Evolutionary conservation across 2,113 vertebrate genomes (phyloP).

Genomic region (Alethe castanea): DNA sequence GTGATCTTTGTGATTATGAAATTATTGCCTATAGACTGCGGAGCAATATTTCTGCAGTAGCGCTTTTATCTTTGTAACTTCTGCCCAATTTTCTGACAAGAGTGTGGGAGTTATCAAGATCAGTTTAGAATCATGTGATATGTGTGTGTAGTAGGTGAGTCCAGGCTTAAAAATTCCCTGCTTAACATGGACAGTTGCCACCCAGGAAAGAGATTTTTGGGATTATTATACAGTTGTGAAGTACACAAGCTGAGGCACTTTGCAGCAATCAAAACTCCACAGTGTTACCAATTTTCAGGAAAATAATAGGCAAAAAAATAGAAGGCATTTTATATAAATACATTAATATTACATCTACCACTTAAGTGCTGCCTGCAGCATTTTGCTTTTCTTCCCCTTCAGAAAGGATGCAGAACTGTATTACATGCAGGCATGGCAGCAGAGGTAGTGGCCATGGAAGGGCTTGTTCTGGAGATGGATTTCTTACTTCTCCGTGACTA

Average conservation of each 20-base stretch:
- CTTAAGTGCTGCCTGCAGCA: rapidly evolving
- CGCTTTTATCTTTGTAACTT: neutral
- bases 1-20: neutral
- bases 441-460: neutral
- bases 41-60: neutral
- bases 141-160: neutral
- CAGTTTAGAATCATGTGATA: neutral
- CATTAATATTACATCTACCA: neutral
- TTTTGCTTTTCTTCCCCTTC: neutral
- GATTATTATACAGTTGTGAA: neutral
- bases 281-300: neutral
- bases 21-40: neutral
- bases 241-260: neutral
- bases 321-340: neutral
- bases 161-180: neutral
- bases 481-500: neutral
- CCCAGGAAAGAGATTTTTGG: neutral
- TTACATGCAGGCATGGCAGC: neutral
- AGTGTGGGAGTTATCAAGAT: neutral
- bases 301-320: neutral
- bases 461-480: neutral
- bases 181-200: neutral
- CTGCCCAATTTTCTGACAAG: neutral
- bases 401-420: neutral
- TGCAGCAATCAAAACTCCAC: neutral